These are phyloP conservation scores for Clistopyga incitator DNA, from an alignment of 2,888 invertebrate species.

Conservation along the genomic window DNA sequence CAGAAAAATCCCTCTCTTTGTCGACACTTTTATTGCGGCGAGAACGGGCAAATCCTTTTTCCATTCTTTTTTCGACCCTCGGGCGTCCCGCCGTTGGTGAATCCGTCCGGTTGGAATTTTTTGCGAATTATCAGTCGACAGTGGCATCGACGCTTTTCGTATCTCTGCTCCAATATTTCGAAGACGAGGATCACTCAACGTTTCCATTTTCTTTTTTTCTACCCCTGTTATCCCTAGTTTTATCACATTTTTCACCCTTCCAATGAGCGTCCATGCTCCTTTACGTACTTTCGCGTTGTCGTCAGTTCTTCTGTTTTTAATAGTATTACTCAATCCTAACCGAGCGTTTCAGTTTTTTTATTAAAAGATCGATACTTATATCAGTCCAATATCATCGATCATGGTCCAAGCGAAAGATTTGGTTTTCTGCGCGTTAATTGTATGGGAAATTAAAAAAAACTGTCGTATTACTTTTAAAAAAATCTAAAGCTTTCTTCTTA, in stretches of 20 bases:
- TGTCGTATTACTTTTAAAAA: too few species aligned
- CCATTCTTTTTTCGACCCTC: constrained; percentile 50
- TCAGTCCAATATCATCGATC: not conserved
- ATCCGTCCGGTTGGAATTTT: constrained; percentile 56
- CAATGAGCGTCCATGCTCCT: constrained; percentile 9
- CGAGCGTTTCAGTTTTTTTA: constrained; percentile 63
- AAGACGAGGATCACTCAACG: constrained; percentile 55
- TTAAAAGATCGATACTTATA: not conserved
- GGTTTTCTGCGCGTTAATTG: not conserved
- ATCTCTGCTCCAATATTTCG: constrained; percentile 55
- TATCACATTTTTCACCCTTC: constrained; percentile 39
- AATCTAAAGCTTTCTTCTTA: too few species aligned
- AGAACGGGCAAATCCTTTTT: constrained; percentile 47
- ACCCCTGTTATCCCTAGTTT: constrained; percentile 16
- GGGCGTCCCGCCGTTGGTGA: constrained; percentile 27
- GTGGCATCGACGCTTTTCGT: constrained; percentile 36
- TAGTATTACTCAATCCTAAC: constrained; percentile 58
- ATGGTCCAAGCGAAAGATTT: too few species aligned
- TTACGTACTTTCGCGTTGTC: constrained; percentile 31
- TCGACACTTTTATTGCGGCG: constrained; percentile 75
- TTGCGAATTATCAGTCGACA: constrained; percentile 63
- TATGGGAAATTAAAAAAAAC: too few species aligned
- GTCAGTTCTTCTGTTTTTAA: constrained; percentile 54
- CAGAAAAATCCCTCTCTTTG: constrained; percentile 67
- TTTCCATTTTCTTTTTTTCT: constrained; percentile 50